Evolutionary conservation across 2,797 vertebrate genomes (phyloP).

Genomic region (Ibycter americanus): DNA sequence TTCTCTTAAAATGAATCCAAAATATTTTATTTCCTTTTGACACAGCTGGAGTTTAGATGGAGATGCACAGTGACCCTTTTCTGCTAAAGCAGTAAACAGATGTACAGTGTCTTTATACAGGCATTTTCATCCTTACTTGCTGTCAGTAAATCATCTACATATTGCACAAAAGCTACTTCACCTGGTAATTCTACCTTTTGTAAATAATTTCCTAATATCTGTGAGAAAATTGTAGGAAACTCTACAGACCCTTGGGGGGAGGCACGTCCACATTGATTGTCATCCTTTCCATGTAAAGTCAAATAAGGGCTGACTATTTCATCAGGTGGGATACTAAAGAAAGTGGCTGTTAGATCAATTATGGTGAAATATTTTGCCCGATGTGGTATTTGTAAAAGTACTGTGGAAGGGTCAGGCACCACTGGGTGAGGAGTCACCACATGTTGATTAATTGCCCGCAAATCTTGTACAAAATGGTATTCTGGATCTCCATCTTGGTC

Average conservation of each 20-base stretch:
- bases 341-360: background rate
- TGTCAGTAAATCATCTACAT: background rate
- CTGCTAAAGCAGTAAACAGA: background rate
- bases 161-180: background rate
- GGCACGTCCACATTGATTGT: background rate
- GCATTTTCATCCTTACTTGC: background rate
- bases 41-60: background rate
- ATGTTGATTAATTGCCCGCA: background rate
- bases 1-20: background rate
- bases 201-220: background rate
- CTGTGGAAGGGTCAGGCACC: background rate
- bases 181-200: background rate
- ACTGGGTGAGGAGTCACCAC: background rate
- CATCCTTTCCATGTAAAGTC: background rate
- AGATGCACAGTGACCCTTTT: background rate
- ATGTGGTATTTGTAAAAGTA: background rate
- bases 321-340: background rate
- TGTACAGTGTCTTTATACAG: background rate
- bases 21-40: background rate
- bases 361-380: background rate
- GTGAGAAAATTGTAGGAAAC: background rate
- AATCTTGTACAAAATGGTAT: background rate
- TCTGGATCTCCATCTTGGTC: background rate
- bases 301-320: background rate
- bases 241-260: background rate